Evolutionary conservation across 2,888 invertebrate genomes (phyloP), one percentile per base, ranked within the genome.

Genomic region (Punctoribates punctum): DNA sequence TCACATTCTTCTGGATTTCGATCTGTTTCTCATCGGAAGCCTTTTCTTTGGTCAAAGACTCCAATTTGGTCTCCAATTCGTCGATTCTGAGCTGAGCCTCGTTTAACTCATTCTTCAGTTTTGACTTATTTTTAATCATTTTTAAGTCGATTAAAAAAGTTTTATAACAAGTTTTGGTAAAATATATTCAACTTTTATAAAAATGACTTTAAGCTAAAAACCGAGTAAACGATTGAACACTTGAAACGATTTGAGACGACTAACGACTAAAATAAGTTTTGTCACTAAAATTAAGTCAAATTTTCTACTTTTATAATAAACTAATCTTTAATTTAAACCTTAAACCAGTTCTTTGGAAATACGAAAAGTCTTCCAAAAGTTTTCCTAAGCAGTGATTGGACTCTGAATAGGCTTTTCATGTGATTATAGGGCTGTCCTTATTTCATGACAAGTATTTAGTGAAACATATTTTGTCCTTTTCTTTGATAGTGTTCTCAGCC

Each of bases 11-110:
- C 23, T 70, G 70, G 15, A 42, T 38, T 23, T 70, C 46, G 15
- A 70, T 70, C 38, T 42, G 70, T 23, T 70, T 70, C 11, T 42
- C 70, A 13, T 42, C 17, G 0, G 20, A 29, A 13, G 23, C 15
- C 23, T 70, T 70, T 20, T 20, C 70, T 38, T 70, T 70, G 4
- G 17, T 2, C n/a, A 70, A n/a, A n/a, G 23, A 42, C 8, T 70
- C 70, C 46, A 70, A 70, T 13, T 70, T 6, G 17, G 38, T 46
- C 70, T 70, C 70, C 70, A 70, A 70, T n/a, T 70, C 70, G 13
- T 70, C 70, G 11, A 70, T 70, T 23, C 46, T 70, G 13, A 42
- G 23, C 70, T 46, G 8, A 17, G 38, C 20, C 8, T 70, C 42
- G 6, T 8, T 70, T 29, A 70, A 70, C 5, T 57, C 57, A 57